A percentile compares a stretch with the other conserved stretches of the same genome.
phyloP scores from a whole-genome alignment of 1,140 invertebrate species.

The Bombus haemorrhoidalis region DNA sequence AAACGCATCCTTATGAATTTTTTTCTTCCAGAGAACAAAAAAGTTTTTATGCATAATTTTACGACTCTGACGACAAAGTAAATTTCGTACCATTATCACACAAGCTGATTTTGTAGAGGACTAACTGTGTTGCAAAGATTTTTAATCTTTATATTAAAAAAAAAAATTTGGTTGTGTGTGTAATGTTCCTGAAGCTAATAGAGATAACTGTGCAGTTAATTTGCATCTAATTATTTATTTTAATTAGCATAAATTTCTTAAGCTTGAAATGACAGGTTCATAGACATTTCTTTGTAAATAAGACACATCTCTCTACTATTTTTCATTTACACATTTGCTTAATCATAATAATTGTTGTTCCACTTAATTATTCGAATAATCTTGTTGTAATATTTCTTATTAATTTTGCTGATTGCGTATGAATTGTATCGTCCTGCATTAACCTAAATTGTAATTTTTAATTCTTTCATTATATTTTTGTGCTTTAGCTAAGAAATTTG shows the following conservation, averaged over 20 bases:
- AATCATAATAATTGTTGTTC: too few relatives aligned
- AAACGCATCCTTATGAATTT: too few relatives aligned
- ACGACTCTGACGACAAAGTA: not conserved
- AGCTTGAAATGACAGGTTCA: not conserved
- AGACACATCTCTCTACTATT: too few relatives aligned
- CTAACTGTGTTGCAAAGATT: not conserved
- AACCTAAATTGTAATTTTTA: too few relatives aligned
- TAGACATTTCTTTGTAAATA: not conserved
- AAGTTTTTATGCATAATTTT: not conserved
- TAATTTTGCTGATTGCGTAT: too few relatives aligned
- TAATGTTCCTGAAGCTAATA: not conserved
- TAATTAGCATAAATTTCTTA: not conserved
- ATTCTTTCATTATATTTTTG: too few relatives aligned
- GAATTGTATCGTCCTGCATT: too few relatives aligned
- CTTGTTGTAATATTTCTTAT: too few relatives aligned
- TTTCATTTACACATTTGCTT: too few relatives aligned
- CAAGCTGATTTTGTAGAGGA: not conserved
- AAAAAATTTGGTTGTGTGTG: not conserved
- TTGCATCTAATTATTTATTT: conserved; percentile 6
- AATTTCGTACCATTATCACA: not conserved
- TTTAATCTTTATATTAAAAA: not conserved
- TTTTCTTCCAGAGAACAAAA: not conserved
- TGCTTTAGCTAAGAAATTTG: too few relatives aligned
- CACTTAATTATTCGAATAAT: too few relatives aligned
- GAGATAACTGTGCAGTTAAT: not conserved